Percentiles rank a stretch among this genome's conserved stretches.
Conservation (phyloP, 2,797 vertebrate species). For the Neomorphus geoffroyi region DNA sequence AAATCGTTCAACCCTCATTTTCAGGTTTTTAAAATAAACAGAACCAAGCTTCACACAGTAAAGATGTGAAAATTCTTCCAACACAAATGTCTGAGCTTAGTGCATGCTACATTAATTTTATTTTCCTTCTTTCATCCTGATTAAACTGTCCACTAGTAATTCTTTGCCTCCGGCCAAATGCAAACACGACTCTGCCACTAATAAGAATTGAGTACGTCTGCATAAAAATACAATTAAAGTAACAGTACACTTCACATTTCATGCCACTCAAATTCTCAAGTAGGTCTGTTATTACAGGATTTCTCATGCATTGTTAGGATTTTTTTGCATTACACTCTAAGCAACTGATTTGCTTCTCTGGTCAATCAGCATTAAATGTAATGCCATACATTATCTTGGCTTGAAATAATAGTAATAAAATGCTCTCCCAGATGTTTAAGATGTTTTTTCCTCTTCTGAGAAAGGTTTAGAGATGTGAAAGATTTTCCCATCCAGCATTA, state of each 20-base stretch:
- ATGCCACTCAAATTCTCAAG: slow-evolving; percentile 39
- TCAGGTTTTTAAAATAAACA: slow-evolving; percentile 43
- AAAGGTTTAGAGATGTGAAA: not conserved
- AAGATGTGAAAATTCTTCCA: slow-evolving; percentile 51
- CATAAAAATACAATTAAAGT: slow-evolving; percentile 69
- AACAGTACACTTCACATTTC: slow-evolving; percentile 62
- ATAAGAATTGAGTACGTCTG: slow-evolving; percentile 57
- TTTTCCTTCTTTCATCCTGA: slow-evolving; percentile 69
- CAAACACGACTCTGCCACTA: slow-evolving; percentile 59
- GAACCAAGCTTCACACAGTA: slow-evolving; percentile 9
- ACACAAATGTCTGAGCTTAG: slow-evolving; percentile 29
- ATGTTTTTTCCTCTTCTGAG: not conserved
- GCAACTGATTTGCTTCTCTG: not conserved
- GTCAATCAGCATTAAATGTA: slow-evolving; percentile 8
- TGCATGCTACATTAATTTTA: slow-evolving; percentile 70
- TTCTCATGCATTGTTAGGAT: slow-evolving; percentile 48
- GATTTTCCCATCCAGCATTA: not conserved
- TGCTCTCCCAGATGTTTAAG: not conserved
- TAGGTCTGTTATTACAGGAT: slow-evolving; percentile 22
- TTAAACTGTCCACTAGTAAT: slow-evolving; percentile 73
- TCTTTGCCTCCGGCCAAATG: slow-evolving; percentile 64
- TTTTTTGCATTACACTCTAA: slow-evolving; percentile 13
- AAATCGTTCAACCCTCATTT: slow-evolving; percentile 23
- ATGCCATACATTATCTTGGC: not conserved
- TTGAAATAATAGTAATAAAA: slow-evolving; percentile 7